phyloP scores from a whole-genome alignment of 2,113 vertebrate species.

The Silurus meridionalis region DNA sequence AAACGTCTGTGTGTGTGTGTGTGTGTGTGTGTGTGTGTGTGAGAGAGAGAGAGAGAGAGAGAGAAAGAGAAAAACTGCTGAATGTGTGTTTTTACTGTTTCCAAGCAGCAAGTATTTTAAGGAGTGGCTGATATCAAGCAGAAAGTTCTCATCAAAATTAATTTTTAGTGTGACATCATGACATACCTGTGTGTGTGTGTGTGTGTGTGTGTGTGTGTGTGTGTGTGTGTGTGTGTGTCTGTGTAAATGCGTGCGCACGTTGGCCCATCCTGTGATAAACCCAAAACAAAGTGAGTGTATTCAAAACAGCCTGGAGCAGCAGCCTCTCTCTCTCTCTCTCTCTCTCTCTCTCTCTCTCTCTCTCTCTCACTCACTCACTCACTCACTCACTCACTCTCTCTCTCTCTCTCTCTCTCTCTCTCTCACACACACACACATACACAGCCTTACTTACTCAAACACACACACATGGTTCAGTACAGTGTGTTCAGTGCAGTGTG shows the following conservation, averaged over 20 bases:
- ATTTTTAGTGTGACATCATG: background rate
- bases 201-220: slow-evolving; percentile 26
- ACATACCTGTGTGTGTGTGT: slow-evolving; percentile 22
- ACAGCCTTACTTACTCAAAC: too few relatives aligned
- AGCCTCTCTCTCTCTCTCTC: too few relatives aligned
- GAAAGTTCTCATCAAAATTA: background rate
- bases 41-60: background rate
- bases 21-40: background rate
- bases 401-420: too few relatives aligned
- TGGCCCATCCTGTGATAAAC: background rate
- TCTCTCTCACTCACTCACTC: too few relatives aligned
- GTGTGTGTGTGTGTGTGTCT: slow-evolving; percentile 1
- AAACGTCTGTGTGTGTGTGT: background rate
- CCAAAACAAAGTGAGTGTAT: slow-evolving; percentile 42
- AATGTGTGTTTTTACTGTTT: slow-evolving; percentile 12
- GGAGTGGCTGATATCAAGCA: background rate
- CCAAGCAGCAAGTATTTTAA: slow-evolving; percentile 21
- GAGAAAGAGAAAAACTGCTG: background rate
- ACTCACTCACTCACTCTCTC: too few relatives aligned
- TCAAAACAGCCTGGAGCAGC: slow-evolving; percentile 32
- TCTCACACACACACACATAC: too few relatives aligned
- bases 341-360: too few relatives aligned
- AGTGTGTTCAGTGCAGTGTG: too few relatives aligned
- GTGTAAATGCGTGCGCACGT: background rate
- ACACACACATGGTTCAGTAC: background rate